These are phyloP conservation scores for Chelon labrosus DNA, from an alignment of 2,797 vertebrate genomes.

Conservation along the genomic window DNA sequence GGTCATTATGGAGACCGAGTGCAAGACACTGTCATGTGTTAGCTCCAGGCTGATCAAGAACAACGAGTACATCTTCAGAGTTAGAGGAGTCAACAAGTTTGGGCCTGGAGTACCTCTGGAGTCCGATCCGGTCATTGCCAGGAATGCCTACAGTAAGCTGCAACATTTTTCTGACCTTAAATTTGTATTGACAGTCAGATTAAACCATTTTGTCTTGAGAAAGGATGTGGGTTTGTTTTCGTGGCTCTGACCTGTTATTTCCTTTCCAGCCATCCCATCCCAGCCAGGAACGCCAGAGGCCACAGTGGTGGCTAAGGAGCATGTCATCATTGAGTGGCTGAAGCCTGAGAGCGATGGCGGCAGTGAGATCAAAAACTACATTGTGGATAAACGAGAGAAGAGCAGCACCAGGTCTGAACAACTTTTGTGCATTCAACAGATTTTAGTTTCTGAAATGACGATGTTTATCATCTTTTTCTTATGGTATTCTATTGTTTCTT, in stretches of 20 bases:
- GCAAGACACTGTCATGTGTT: conserved; percentile 93
- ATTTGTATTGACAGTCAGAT: too few relatives aligned
- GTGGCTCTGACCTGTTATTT: conserved; percentile 17
- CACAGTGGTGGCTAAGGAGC: conserved; percentile 90
- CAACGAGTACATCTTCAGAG: conserved; percentile 98
- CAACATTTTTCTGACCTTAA: neutral
- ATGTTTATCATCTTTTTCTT: neutral
- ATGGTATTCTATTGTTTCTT: conserved; percentile 2
- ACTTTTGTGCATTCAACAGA: neutral
- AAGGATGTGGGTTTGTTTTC: neutral
- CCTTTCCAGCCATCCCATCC: conserved; percentile 88
- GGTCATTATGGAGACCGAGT: conserved; percentile 95
- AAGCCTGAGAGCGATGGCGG: conserved; percentile 97
- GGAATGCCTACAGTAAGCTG: conserved; percentile 96
- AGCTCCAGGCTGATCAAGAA: conserved; percentile 95
- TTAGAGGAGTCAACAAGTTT: conserved; percentile 96
- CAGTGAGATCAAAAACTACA: conserved; percentile 94
- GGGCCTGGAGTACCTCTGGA: conserved; percentile 93
- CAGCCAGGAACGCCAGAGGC: conserved; percentile 91
- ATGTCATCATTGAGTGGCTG: conserved; percentile 96
- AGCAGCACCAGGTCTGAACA: conserved; percentile 91
- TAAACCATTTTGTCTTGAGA: neutral
- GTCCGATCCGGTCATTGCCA: conserved; percentile 91
- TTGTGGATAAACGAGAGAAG: conserved; percentile 97
- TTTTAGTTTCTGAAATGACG: neutral